Percentiles rank a stretch among this genome's conserved stretches.
phyloP scores from a whole-genome alignment of 2,888 invertebrate genomes.

The Phaonia tiefii region DNA sequence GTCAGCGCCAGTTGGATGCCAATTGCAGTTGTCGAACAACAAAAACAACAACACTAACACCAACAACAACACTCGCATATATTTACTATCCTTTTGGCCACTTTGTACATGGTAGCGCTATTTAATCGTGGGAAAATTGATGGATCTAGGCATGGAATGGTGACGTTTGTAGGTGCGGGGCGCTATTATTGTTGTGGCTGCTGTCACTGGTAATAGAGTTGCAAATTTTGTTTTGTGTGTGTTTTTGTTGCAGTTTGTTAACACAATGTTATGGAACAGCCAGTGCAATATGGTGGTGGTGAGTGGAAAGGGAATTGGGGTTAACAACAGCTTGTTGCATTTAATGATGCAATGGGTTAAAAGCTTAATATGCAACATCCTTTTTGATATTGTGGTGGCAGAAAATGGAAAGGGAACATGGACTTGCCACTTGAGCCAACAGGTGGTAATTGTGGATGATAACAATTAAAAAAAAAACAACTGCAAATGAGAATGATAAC shows the following conservation, averaged over 20 bases:
- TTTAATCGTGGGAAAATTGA: conserved; percentile 64
- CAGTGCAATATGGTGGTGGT: neutral
- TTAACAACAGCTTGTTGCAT: conserved; percentile 37
- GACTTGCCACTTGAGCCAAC: too few relatives aligned
- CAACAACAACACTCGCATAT: conserved; percentile 42
- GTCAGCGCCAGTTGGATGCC: conserved; percentile 16
- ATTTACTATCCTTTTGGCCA: conserved; percentile 55
- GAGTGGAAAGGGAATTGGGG: neutral
- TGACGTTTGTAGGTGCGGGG: neutral
- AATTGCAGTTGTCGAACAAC: conserved; percentile 54
- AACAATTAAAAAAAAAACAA: too few relatives aligned
- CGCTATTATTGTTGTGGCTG: conserved; percentile 10
- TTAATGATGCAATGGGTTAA: conserved; percentile 22
- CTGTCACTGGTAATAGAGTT: conserved; percentile 21
- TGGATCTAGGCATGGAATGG: conserved; percentile 2
- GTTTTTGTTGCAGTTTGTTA: neutral
- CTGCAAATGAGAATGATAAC: too few relatives aligned
- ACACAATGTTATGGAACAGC: neutral
- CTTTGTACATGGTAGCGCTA: conserved; percentile 35
- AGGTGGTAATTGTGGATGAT: too few relatives aligned
- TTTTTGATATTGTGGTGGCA: too few relatives aligned
- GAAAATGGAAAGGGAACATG: too few relatives aligned
- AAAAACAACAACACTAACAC: neutral
- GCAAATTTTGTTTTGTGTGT: neutral
- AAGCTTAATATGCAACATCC: too few relatives aligned